phyloP scores from a whole-genome alignment of 2,797 vertebrate genomes.

The Phoxinus dragarum region DNA sequence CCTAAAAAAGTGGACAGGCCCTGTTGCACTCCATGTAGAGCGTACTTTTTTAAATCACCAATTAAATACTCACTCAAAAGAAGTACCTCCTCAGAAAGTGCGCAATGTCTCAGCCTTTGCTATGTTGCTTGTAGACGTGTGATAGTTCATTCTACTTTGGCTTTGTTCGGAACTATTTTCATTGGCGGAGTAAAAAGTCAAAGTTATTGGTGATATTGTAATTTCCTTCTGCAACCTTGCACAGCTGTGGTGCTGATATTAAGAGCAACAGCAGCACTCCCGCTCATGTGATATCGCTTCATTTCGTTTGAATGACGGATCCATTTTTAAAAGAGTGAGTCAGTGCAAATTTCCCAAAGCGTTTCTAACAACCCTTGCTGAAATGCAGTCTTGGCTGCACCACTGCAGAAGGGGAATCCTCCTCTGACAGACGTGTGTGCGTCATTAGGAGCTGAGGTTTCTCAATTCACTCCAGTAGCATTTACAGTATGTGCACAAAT shows the following conservation, averaged over 20 bases:
- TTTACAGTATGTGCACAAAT: conserved; percentile 8
- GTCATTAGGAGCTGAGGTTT: conserved; percentile 51
- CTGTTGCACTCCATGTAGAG: no score
- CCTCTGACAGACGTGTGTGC: conserved; percentile 46
- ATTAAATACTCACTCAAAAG: neutral
- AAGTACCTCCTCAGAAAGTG: neutral
- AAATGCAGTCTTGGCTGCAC: conserved; percentile 30
- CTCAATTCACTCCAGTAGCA: conserved; percentile 37
- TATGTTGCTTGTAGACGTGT: neutral
- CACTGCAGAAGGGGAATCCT: conserved; percentile 35
- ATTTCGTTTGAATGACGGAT: neutral
- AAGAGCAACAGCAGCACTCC: neutral
- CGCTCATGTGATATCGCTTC: neutral
- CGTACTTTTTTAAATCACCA: no score
- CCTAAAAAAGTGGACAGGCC: no score
- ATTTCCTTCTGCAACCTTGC: neutral
- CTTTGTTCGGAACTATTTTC: neutral
- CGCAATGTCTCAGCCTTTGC: neutral
- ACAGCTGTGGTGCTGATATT: neutral
- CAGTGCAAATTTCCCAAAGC: neutral
- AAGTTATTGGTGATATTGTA: neutral
- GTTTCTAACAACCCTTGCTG: conserved; percentile 12
- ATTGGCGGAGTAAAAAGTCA: neutral
- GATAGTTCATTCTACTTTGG: neutral
- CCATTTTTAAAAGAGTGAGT: conserved; percentile 9